Base-by-base conservation (phyloP, 2,888 invertebrate genomes). In the Graphium colonna region DNA sequence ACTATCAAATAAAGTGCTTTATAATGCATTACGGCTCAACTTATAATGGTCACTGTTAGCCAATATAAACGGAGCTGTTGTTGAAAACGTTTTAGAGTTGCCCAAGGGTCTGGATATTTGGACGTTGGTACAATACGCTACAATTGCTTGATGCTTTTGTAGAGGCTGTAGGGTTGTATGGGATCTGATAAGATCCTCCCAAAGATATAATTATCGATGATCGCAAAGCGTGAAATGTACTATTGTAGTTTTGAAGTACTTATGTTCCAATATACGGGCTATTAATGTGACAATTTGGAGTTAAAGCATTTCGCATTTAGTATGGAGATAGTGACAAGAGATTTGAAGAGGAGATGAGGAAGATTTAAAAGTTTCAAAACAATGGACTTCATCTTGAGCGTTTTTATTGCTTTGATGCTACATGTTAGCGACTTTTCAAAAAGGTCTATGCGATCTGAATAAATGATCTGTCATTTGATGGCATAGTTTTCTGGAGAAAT, bases 171-270 rank as follows among this genome's bases (percentile, higher is more conserved):
- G 55, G 57, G 52, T 50, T 53, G 56, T 69, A 68, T 60, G 28
- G 60, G 67, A 72, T 71, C 60, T 64, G 69, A 69, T 73, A 61
- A 64, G 57, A 65, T 64, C 64, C 60, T 61, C 61, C 64, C 68
- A 64, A 64, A 67, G 69, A 70, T 61, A 65, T 58, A 64, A 61
- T 36, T 36, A 36, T 55, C 67, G 69, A 67, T 65, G 51, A 64
- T 13, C 67, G 64, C 68, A 65, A 69, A 71, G 67, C 68, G 44
- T 44, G 28, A 41, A 44, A 46, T 18, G 50, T 44, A 48, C 36
- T 44, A 58, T 53, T 56, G 47, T 43, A 39, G 47, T 15, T 52
- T 28, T 33, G 17, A 16, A 28, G 47, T 42, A 51, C 26, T 59
- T 58, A 42, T 57, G 58, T 57, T 50, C 53, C 43, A 49, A 46